Conservation (phyloP, 2,888 invertebrate genomes). For the Neoaliturus tenellus region DNA sequence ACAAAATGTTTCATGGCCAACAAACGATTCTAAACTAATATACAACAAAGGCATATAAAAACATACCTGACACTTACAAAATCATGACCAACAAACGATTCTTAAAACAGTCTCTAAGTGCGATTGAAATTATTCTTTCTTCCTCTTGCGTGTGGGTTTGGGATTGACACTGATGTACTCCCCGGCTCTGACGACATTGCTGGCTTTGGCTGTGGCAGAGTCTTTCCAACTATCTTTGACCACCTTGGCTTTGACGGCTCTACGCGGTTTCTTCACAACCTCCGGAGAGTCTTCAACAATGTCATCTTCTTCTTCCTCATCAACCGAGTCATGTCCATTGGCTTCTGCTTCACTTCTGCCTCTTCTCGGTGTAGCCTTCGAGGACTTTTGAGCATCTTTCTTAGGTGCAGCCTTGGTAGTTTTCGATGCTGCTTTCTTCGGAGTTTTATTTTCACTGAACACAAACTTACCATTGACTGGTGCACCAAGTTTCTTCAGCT, state of each 20-base stretch:
- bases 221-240: slow-evolving; percentile 62
- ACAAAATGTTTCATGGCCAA: too few species aligned
- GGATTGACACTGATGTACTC: slow-evolving; percentile 57
- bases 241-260: slow-evolving; percentile 16
- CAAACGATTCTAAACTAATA: too few species aligned
- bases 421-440: slow-evolving; percentile 53
- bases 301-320: slow-evolving; percentile 27
- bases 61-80: too few species aligned
- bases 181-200: slow-evolving; percentile 59
- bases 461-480: slow-evolving; percentile 77
- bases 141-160: slow-evolving; percentile 1
- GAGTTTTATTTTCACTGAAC: slow-evolving; percentile 72
- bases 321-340: slow-evolving; percentile 26
- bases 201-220: slow-evolving; percentile 60
- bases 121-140: neutral
- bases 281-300: slow-evolving; percentile 14
- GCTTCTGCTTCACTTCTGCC: neutral
- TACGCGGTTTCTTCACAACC: neutral
- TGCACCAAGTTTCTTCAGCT: slow-evolving; percentile 78
- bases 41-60: too few species aligned
- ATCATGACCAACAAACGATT: too few species aligned
- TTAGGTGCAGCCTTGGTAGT: neutral
- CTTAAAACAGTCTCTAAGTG: too few species aligned
- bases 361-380: neutral
- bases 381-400: slow-evolving; percentile 39